Base-by-base conservation (phyloP, 2,888 invertebrate genomes). In the Amblyjoppa fuscipennis region DNA sequence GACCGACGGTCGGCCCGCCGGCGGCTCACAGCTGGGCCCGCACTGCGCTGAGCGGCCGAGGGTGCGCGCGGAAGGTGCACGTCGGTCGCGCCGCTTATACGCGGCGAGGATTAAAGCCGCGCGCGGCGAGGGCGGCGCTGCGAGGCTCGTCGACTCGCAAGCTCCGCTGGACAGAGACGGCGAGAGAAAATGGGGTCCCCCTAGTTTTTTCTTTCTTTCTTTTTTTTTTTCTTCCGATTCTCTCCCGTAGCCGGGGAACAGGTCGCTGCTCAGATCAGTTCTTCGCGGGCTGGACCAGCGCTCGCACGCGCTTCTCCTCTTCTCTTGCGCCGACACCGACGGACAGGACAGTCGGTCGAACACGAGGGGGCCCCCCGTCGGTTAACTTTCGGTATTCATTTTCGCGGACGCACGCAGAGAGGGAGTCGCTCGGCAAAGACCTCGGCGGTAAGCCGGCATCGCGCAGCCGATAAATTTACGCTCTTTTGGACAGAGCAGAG, bases 271-370 rank as follows among this genome's bases (percentile, higher is more conserved):
- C 84, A 66, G 81, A 86, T 89, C 91, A 92, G 92, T 92, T 90
- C 90, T 89, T 90, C 89, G 90, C 91, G 92, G 88, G 91, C 91
- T 89, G 90, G 88, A 90, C 89, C 87, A 90, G 88, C 89, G 90
- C 89, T 90, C 91, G 91, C 90, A 91, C 89, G 88, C 89, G 89
- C 71, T 64, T 64, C 70, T 82, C 70, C 76, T 68, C 28, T 38
- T 53, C 64, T 64, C 34, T 70, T 68, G 53, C 41, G 68, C 51
- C 71, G 71, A 64, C 70, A 38, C 51, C 61, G 16, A 49, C 16
- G 61, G 11, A 68, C 68, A 77, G 51, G 66, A 51, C 49, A 66
- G 38, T 68, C 68, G 68, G 41, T 9, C 41, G 31, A 76, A 56
- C 77, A 77, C 77, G 77, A 51, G 77, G 75, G 34, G 64, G 31